Evolutionary conservation across 2,888 invertebrate genomes (phyloP).

Genomic region (Ephialtes manifestator): DNA sequence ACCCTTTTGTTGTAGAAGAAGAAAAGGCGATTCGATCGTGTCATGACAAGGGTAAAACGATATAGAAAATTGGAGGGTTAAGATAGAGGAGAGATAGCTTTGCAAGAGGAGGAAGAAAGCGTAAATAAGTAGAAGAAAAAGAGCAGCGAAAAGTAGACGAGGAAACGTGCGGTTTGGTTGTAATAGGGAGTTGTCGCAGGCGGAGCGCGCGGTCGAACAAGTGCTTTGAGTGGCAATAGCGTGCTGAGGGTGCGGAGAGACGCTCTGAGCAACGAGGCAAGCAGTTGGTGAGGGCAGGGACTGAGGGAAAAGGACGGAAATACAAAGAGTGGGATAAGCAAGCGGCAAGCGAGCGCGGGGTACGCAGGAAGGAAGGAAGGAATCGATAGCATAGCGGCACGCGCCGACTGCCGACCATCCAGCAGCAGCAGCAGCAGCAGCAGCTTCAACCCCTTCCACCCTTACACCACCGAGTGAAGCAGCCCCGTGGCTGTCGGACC

Average conservation of each 20-base stretch:
- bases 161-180: slow-evolving; percentile 55
- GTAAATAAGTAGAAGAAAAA: slow-evolving; percentile 33
- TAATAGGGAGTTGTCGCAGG: slow-evolving; percentile 59
- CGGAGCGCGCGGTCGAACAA: slow-evolving; percentile 54
- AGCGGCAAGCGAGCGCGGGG: slow-evolving; percentile 51
- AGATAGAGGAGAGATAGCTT: background rate
- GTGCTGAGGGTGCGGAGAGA: slow-evolving; percentile 58
- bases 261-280: slow-evolving; percentile 12
- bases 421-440: no score
- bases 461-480: slow-evolving; percentile 29
- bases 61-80: background rate
- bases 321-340: slow-evolving; percentile 23
- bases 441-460: slow-evolving; percentile 46
- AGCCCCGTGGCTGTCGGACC: slow-evolving; percentile 55
- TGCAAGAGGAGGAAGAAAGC: slow-evolving; percentile 37
- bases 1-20: background rate
- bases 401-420: slow-evolving; percentile 71
- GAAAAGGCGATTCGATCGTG: slow-evolving; percentile 20
- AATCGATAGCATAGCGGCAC: slow-evolving; percentile 76
- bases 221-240: slow-evolving; percentile 67
- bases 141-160: slow-evolving; percentile 24
- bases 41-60: slow-evolving; percentile 18
- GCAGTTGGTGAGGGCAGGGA: background rate
- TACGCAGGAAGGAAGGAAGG: slow-evolving; percentile 66
- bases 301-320: slow-evolving; percentile 33